A percentile compares a stretch with the other conserved stretches of the same genome.
phyloP scores from a whole-genome alignment of 2,113 vertebrate species.

The Labeo catla region DNA sequence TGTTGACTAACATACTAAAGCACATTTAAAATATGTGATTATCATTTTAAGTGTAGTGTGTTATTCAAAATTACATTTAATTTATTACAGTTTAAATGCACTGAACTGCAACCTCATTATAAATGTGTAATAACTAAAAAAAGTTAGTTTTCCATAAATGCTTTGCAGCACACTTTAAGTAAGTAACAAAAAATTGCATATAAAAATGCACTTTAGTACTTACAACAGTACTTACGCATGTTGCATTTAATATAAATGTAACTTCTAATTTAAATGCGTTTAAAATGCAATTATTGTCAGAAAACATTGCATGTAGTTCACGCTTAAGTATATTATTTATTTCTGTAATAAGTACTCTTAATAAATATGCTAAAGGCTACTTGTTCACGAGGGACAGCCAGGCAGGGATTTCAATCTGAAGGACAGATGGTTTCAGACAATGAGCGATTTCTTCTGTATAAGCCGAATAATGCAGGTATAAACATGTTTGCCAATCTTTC shows the following conservation, averaged over 20 bases:
- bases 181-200: background rate
- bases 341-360: background rate
- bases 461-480: background rate
- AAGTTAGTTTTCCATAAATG: background rate
- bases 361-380: background rate
- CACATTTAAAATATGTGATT: background rate
- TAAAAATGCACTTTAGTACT: background rate
- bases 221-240: background rate
- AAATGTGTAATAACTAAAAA: too few species aligned
- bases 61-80: too few species aligned
- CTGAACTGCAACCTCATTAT: background rate
- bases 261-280: background rate
- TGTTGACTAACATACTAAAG: background rate
- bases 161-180: background rate
- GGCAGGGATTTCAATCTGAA: background rate
- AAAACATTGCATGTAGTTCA: background rate
- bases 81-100: background rate
- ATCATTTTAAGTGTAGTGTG: background rate
- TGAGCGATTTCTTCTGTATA: background rate
- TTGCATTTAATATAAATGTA: background rate
- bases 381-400: background rate
- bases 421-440: background rate
- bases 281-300: background rate
- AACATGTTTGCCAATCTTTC: conserved; percentile 9
- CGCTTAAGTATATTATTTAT: background rate